Evolutionary conservation across 2,113 vertebrate genomes (phyloP), one percentile per base, ranked within the genome.

Genomic region (Microtus montanus): DNA sequence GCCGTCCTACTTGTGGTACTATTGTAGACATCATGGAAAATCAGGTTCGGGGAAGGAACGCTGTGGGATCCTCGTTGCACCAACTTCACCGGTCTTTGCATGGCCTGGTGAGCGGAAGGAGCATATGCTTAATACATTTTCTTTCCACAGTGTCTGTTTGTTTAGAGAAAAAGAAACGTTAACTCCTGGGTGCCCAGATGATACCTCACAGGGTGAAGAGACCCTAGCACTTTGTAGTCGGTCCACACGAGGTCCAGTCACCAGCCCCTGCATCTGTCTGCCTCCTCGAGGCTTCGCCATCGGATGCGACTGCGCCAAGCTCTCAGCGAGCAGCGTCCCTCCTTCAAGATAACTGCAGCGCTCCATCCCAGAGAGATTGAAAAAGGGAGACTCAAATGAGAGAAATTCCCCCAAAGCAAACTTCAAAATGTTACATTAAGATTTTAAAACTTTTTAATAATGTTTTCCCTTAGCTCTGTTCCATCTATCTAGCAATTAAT

Each of bases 401-500:
- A 87, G 68, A 44, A 94, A 93, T 82, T 95, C 73, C 66, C 66
- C 96, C 89, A 96, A 97, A 64, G 94, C 97, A 97, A 98, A 95
- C 88, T 97, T 97, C 64, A 96, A 97, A 97, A 95, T 96, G 86
- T 96, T 98, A 94, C 79, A 97, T 94, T 93, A 96, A 96, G 96
- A 96, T 97, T 98, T 98, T 96, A 73, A 97, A 98, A 98, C 96
- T 98, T 98, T 97, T 96, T 97, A 97, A 97, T 98, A 96, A 85
- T 96, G 91, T 98, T 98, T 98, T 96, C 97, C 97, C 95, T 91
- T 96, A 92, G 90, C 94, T 98, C 95, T 85, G 87, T 95, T 98
- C 98, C 97, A 98, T 97, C 97, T 97, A 98, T 98, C 98, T 97
- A 96, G 97, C 96, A 98, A 98, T 98, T 98, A 98, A 97, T 95